Evolutionary conservation across 1,140 invertebrate species (phyloP), one percentile per base, ranked within the genome.

Genomic region (Penaeus chinensis): DNA sequence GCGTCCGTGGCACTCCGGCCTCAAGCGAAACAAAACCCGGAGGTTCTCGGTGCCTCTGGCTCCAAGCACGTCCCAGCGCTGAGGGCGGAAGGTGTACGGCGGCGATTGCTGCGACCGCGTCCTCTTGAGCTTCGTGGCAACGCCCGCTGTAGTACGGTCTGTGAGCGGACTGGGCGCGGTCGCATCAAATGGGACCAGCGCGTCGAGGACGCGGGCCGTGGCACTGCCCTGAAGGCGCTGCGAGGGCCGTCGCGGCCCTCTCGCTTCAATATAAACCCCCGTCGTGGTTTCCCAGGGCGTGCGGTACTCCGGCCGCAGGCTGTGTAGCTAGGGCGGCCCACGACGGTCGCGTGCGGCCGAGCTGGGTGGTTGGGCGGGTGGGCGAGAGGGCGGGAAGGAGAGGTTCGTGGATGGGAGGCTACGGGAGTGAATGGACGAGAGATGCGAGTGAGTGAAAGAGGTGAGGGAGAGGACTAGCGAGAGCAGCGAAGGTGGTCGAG

Each of bases 171-270:
- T 54, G 54, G 54, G 54, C 54, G 54, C 16, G 54, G 54, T 16
- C 54, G 54, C 54, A 13, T 13, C 16, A 54, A 54, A 5, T 13
- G 54, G 54, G 54, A 13, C 16, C 54, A 54, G 54, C 16, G 77
- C n/a, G 63, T 24, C 22, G n/a, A 81, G 42, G 62, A 62, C 42
- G 18, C 22, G 16, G 18, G 77, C 47, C 20, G 22, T 65, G 8
- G 82, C 13, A 27, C 19, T 83, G 32, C 62, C 84, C 63, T 86
- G 84, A 86, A 20, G 63, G 77, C 79, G 77, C 77, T 80, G 84
- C 61, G 63, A 20, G 60, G 77, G 19, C 42, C 42, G 20, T 10
- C 1, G 10, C 54, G 54, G 1, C 54, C 54, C 54, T 54, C 16
- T 54, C 54, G 54, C 54, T 54, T 54, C 54, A 16, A 54, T 16